A percentile compares a stretch with the other conserved stretches of the same genome.
Evolutionary conservation across 1,140 invertebrate genomes (phyloP).

Genomic region (Ctenoplectra terminalis): DNA sequence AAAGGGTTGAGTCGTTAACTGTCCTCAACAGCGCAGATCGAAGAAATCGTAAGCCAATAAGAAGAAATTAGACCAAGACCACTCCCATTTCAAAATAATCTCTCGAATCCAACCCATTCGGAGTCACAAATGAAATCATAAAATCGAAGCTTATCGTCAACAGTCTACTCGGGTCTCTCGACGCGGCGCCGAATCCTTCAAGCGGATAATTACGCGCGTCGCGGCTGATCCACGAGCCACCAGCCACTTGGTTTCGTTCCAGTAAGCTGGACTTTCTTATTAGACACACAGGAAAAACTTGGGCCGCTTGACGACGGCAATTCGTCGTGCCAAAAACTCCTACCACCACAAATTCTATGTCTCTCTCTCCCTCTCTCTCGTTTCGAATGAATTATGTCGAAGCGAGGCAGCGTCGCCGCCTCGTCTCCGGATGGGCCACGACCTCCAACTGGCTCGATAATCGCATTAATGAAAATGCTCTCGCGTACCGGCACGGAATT

Average conservation of each 20-base stretch:
- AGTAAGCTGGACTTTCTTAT: constrained; percentile 56
- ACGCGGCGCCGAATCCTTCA: constrained; percentile 53
- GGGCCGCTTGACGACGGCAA: not conserved
- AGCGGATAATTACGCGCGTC: constrained; percentile 63
- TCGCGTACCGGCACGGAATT: constrained; percentile 50
- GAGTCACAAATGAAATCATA: not conserved
- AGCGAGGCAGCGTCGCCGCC: constrained; percentile 14
- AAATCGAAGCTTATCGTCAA: not conserved
- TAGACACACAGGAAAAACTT: constrained; percentile 22
- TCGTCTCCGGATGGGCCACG: not conserved
- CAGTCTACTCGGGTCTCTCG: not conserved
- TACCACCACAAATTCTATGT: not conserved
- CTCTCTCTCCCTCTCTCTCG: not conserved
- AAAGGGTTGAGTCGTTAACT: too few species aligned
- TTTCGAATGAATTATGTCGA: constrained; percentile 55
- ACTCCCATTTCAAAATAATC: too few species aligned
- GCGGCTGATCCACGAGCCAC: constrained; percentile 34
- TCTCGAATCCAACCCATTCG: too few species aligned
- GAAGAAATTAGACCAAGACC: too few species aligned
- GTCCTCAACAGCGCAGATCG: too few species aligned
- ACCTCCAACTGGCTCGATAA: constrained; percentile 51
- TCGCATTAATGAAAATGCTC: constrained; percentile 54
- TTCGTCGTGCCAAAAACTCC: constrained; percentile 51
- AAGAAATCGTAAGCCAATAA: too few species aligned
- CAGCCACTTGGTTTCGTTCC: constrained; percentile 64